phyloP scores from a whole-genome alignment of 1,140 invertebrate species.

The Atopsyche davidsoni region DNA sequence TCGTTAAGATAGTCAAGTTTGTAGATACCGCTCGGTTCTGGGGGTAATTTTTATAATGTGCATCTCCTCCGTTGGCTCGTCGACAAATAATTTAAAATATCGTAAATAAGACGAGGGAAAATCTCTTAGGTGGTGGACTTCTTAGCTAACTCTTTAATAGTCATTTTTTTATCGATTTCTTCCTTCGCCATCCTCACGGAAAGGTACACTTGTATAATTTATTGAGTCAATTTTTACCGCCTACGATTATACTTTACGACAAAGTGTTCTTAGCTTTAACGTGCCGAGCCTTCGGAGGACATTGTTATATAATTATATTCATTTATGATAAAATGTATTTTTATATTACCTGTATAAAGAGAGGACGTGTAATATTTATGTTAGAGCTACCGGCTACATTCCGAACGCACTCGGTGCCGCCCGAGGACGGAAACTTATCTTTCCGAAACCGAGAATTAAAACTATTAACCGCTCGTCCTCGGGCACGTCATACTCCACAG shows the following conservation, averaged over 20 bases:
- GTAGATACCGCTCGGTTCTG: constrained; percentile 22
- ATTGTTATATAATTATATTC: constrained; percentile 26
- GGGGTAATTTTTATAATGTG: constrained; percentile 31
- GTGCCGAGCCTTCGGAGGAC: constrained; percentile 27
- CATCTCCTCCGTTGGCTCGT: constrained; percentile 46
- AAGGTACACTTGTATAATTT: constrained; percentile 2
- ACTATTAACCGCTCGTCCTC: constrained; percentile 23
- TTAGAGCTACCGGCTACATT: constrained; percentile 26
- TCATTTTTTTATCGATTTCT: constrained; percentile 19
- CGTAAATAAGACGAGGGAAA: constrained; percentile 22
- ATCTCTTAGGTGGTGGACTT: constrained; percentile 28
- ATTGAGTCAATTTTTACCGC: constrained; percentile 10
- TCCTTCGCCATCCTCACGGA: constrained; percentile 16
- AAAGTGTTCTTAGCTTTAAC: constrained; percentile 29
- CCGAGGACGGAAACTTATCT: constrained; percentile 19
- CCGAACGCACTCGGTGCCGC: constrained; percentile 28
- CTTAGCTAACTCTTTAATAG: constrained; percentile 23
- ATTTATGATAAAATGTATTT: constrained; percentile 27
- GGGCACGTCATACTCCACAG: constrained; percentile 15
- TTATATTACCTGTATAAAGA: constrained; percentile 27
- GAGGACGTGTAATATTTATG: constrained; percentile 30
- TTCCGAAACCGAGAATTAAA: constrained; percentile 27
- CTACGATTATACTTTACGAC: constrained; percentile 10
- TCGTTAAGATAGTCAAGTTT: constrained; percentile 25
- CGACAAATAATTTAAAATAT: constrained; percentile 10